Base-by-base conservation (phyloP, 2,797 vertebrate genomes). In the Acanthornis magna region DNA sequence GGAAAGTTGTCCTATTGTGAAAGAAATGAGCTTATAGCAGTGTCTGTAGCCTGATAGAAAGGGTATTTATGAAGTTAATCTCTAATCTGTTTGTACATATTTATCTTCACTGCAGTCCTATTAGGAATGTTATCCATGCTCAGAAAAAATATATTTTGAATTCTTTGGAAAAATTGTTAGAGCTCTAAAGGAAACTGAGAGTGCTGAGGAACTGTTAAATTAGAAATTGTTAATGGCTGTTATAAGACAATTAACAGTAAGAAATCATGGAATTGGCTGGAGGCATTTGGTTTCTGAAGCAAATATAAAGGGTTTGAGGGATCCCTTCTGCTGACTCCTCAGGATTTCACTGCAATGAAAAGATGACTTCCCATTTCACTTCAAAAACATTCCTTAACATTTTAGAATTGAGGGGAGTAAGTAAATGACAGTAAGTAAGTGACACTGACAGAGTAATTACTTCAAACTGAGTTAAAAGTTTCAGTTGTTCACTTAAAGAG, bases 211-310 rank as follows among this genome's bases (percentile, higher is more conserved):
- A 54, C 75, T 93, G 57, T 92, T 91, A 92, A 91, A 88, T 91
- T 83, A 77, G 91, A 60, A 91, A 79, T 89, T 91, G 61, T 66
- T 93, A 83, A 91, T 72, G 82, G 61, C 32, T 91, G 50, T 88
- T 91, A 68, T 42, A 68, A 89, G 89, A 85, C 57, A 93, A 84
- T 88, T 90, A 86, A 54, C 65, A 77, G 57, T 88, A 61, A 60
- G 57, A 89, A 91, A 66, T 53, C 21, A 36, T 36, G 16, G 55
- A 76, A 16, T 42, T 89, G 45, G n/a, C 67, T 85, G 62, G 66
- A 89, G 71, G 65, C 65, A 27, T 70, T 93, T 81, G 27, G 5
- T 50, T 87, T 92, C 73, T 81, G 73, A 95, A 85, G 27, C 65
- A 89, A 71, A 85, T 91, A 14, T 10, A 53, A 76, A 86, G 47